Percentiles rank a stretch among this genome's conserved stretches.
phyloP scores from a whole-genome alignment of 2,797 vertebrate genomes.

The Bothrops alternatus region DNA sequence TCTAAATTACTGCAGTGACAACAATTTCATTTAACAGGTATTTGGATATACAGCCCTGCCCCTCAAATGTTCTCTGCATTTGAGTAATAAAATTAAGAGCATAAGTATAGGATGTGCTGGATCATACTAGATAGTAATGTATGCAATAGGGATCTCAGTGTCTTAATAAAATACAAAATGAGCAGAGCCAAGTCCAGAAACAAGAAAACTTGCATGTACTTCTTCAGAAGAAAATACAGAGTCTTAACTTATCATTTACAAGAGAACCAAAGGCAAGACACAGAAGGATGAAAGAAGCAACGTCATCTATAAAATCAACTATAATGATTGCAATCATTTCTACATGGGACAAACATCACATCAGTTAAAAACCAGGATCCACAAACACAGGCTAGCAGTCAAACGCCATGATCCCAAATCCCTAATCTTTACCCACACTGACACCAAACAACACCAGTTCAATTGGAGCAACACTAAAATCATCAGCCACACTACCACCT shows the following conservation, averaged over 20 bases:
- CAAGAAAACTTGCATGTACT: not conserved
- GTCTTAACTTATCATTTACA: not conserved
- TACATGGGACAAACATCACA: too few species aligned
- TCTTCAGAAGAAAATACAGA: not conserved
- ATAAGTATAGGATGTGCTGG: not conserved
- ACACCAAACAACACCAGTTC: too few species aligned
- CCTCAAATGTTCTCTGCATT: not conserved
- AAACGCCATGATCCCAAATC: too few species aligned
- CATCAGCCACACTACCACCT: too few species aligned
- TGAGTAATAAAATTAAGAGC: not conserved
- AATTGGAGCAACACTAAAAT: too few species aligned
- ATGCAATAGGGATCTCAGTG: not conserved
- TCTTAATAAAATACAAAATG: not conserved
- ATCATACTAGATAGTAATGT: not conserved
- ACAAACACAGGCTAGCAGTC: too few species aligned
- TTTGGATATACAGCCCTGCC: not conserved
- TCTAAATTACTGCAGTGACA: not conserved
- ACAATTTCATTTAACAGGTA: not conserved
- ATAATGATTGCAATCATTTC: too few species aligned
- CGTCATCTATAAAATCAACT: too few species aligned
- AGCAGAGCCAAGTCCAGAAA: not conserved
- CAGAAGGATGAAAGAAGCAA: too few species aligned
- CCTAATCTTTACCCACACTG: too few species aligned
- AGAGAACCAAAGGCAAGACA: too few species aligned
- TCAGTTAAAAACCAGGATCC: too few species aligned